These are phyloP conservation scores for Hydriomena furcata DNA, from an alignment of 2,888 invertebrate genomes.

Conservation along the genomic window DNA sequence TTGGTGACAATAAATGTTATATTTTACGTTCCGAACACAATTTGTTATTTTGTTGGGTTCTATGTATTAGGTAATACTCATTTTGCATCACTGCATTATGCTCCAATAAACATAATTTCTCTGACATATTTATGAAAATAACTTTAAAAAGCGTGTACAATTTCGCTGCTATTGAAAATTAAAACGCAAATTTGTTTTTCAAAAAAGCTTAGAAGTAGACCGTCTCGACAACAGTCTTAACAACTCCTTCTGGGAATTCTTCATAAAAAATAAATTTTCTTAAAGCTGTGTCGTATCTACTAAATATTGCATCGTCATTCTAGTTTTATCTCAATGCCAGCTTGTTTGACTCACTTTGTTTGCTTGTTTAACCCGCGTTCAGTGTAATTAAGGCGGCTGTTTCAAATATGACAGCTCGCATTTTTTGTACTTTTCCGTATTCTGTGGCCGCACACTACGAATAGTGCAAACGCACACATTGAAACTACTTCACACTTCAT, in stretches of 20 bases:
- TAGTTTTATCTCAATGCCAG: constrained; percentile 19
- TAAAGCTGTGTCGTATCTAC: constrained; percentile 25
- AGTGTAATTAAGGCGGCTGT: constrained; percentile 32
- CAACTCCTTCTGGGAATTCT: constrained; percentile 27
- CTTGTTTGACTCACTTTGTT: constrained; percentile 24
- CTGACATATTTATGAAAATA: constrained; percentile 28
- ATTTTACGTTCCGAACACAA: too few relatives aligned
- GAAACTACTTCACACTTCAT: too few relatives aligned
- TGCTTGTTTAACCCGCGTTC: constrained; percentile 6
- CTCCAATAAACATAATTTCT: constrained; percentile 12
- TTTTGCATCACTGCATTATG: not conserved
- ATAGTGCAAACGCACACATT: too few relatives aligned
- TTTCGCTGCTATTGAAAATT: constrained; percentile 20
- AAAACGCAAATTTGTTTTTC: constrained; percentile 17
- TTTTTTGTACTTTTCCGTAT: too few relatives aligned
- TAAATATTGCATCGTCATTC: constrained; percentile 29
- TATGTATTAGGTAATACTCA: too few relatives aligned
- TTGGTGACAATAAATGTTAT: too few relatives aligned
- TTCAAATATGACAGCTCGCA: too few relatives aligned
- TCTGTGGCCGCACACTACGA: too few relatives aligned
- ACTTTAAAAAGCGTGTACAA: constrained; percentile 20
- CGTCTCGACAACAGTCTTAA: constrained; percentile 27
- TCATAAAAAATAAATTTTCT: constrained; percentile 32
- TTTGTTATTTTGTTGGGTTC: too few relatives aligned
- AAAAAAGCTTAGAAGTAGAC: constrained; percentile 7